phyloP scores from a whole-genome alignment of 1,140 invertebrate species.

The Atopsyche davidsoni region DNA sequence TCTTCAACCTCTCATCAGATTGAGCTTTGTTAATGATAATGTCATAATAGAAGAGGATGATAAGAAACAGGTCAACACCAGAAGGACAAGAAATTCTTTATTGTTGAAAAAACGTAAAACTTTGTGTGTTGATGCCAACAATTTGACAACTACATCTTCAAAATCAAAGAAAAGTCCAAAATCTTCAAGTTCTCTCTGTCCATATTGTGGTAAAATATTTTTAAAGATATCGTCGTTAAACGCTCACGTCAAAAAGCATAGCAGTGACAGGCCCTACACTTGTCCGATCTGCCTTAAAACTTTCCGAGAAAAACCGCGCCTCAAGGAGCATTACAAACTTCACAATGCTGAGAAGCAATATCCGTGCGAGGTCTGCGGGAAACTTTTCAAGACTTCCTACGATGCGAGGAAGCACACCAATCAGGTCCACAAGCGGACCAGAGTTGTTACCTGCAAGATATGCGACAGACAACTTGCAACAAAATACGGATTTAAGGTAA shows the following conservation, averaged over 20 bases:
- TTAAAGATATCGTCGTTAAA: constrained; percentile 4
- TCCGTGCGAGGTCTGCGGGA: constrained; percentile 56
- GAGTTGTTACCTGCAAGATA: constrained; percentile 4
- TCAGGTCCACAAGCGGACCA: constrained; percentile 10
- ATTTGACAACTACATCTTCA: not conserved
- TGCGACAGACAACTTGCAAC: constrained; percentile 13
- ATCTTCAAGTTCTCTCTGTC: constrained; percentile 11
- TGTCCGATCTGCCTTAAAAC: constrained; percentile 70
- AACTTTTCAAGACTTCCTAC: constrained; percentile 47
- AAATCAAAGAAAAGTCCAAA: not conserved
- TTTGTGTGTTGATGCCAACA: not conserved
- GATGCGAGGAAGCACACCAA: constrained; percentile 15
- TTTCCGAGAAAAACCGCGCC: constrained; percentile 65
- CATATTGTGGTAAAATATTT: constrained; percentile 13
- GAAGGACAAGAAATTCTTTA: constrained; percentile 1
- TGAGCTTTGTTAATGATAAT: not conserved
- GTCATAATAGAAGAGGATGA: not conserved
- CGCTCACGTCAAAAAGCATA: constrained; percentile 40
- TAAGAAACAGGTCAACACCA: constrained; percentile 1
- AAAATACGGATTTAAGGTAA: constrained; percentile 14
- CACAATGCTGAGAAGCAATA: constrained; percentile 57
- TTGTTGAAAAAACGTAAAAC: not conserved
- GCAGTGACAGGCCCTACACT: constrained; percentile 43
- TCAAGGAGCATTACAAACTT: constrained; percentile 61
- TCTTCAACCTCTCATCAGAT: constrained; percentile 3